Evolutionary conservation across 2,797 vertebrate species (phyloP).

Genomic region (Lepilemur ruficaudatus): DNA sequence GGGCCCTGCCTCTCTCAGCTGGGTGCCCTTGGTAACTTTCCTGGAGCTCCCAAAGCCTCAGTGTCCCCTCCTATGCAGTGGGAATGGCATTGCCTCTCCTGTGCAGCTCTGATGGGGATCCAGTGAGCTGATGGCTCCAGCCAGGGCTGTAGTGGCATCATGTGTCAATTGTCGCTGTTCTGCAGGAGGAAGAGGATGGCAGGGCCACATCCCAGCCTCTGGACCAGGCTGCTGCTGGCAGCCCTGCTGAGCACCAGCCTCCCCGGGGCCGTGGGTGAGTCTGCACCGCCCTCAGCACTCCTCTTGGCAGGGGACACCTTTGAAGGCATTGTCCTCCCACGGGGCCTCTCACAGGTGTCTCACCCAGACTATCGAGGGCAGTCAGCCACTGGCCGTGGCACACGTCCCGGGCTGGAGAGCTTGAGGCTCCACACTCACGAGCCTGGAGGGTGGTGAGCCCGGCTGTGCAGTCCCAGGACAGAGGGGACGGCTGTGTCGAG

Average conservation of each 20-base stretch:
- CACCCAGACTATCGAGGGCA: background rate
- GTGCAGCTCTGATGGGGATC: background rate
- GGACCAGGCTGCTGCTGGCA: conserved; percentile 84
- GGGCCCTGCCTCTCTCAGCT: background rate
- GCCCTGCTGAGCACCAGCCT: conserved; percentile 81
- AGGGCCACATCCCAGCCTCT: conserved; percentile 65
- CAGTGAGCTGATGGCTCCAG: background rate
- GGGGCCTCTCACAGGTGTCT: rapidly evolving
- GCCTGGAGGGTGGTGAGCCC: rapidly evolving
- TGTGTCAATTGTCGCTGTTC: background rate
- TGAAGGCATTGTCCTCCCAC: background rate
- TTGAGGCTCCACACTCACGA: background rate
- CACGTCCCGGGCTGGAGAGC: background rate
- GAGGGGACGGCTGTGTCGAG: background rate
- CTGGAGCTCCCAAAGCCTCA: background rate
- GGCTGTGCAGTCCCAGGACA: rapidly evolving
- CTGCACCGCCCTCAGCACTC: background rate
- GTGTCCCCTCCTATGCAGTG: background rate
- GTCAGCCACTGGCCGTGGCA: background rate
- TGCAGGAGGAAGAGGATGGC: conserved; percentile 90
- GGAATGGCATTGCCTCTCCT: too few relatives aligned
- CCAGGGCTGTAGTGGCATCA: too few relatives aligned
- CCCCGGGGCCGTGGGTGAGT: conserved; percentile 86
- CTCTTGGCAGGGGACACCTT: background rate
- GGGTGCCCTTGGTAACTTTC: background rate